phyloP scores from a whole-genome alignment of 1,140 invertebrate species.

The Diuraphis noxia region DNA sequence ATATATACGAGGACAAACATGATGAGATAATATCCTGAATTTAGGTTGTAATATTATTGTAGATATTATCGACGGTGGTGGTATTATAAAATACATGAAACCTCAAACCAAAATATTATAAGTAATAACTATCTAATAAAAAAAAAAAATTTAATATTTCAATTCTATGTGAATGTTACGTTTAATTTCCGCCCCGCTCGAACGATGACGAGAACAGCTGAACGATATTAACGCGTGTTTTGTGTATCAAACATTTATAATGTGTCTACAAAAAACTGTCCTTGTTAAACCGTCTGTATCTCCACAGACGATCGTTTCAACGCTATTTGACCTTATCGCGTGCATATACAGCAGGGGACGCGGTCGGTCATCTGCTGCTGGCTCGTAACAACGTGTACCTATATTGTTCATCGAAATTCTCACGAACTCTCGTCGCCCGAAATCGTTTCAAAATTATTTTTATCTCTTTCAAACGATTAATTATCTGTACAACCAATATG shows the following conservation, averaged over 20 bases:
- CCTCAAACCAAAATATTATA: no score
- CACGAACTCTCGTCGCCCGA: background rate
- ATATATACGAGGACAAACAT: background rate
- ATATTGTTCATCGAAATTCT: background rate
- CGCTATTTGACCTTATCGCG: background rate
- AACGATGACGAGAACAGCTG: background rate
- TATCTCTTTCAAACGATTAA: background rate
- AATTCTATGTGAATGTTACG: constrained; percentile 20
- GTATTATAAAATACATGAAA: no score
- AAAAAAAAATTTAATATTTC: background rate
- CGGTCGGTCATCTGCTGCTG: background rate
- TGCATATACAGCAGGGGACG: background rate
- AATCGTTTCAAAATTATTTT: background rate
- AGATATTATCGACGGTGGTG: background rate
- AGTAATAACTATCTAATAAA: background rate
- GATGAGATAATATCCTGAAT: background rate
- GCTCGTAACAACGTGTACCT: background rate
- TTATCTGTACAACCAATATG: no score
- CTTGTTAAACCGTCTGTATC: constrained; percentile 35
- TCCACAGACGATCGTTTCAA: background rate
- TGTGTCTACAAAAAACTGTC: background rate
- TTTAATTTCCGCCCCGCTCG: background rate
- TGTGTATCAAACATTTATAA: background rate
- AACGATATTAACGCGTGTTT: background rate
- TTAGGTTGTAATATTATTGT: background rate